Conservation (phyloP, 2,888 invertebrate genomes). For the Elmis aenea region DNA sequence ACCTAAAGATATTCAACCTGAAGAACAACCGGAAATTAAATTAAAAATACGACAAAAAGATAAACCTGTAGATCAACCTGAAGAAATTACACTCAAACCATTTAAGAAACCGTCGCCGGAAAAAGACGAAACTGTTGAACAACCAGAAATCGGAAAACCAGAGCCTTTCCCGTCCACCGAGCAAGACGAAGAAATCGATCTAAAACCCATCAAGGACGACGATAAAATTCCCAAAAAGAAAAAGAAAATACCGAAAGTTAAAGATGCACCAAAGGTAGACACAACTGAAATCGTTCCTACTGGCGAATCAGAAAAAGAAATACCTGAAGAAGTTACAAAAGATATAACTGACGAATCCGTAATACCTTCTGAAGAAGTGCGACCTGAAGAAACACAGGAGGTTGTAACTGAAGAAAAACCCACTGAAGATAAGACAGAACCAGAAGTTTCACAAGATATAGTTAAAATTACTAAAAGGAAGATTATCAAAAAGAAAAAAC, state of each 20-base stretch:
- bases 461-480: constrained; percentile 14
- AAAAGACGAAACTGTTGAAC: constrained; percentile 29
- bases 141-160: not conserved
- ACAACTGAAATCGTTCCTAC: constrained; percentile 18
- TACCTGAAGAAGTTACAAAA: constrained; percentile 15
- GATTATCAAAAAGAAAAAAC: constrained; percentile 15
- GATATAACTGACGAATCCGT: constrained; percentile 5
- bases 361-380: constrained; percentile 9
- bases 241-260: not conserved
- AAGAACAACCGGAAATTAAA: constrained; percentile 45
- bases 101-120: constrained; percentile 32
- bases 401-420: constrained; percentile 15
- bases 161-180: not conserved
- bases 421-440: constrained; percentile 11
- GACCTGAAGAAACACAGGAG: constrained; percentile 15
- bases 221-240: not conserved
- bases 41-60: constrained; percentile 34
- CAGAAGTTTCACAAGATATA: constrained; percentile 6
- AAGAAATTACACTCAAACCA: constrained; percentile 40
- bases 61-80: constrained; percentile 36
- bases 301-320: constrained; percentile 25
- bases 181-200: not conserved
- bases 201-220: not conserved
- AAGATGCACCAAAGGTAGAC: constrained; percentile 13
- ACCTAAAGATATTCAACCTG: constrained; percentile 44